These are phyloP conservation scores for Sebastes alutus DNA, from an alignment of 2,797 vertebrate genomes.

Conservation along the genomic window DNA sequence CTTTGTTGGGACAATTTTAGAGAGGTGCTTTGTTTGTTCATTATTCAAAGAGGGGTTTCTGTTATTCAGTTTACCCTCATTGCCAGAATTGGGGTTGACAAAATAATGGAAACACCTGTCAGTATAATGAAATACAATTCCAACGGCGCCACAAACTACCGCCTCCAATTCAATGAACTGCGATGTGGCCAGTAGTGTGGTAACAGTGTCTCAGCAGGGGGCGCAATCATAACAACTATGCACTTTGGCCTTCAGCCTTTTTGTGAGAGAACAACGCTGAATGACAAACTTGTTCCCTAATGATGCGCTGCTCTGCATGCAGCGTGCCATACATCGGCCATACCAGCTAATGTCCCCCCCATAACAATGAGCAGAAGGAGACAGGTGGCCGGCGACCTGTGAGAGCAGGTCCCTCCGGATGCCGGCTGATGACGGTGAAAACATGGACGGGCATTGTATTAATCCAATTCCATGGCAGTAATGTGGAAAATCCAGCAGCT, in stretches of 20 bases:
- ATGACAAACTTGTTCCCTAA: conserved; percentile 20
- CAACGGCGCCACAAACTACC: neutral
- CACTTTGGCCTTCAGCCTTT: neutral
- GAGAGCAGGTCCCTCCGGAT: conserved; percentile 56
- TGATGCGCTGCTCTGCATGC: conserved; percentile 23
- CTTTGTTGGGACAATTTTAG: neutral
- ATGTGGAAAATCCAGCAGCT: conserved; percentile 78
- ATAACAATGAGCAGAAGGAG: conserved; percentile 52
- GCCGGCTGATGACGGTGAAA: conserved; percentile 52
- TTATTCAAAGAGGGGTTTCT: neutral
- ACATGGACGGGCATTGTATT: conserved; percentile 64
- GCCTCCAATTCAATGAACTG: neutral
- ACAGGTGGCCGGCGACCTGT: conserved; percentile 64
- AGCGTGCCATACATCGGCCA: conserved; percentile 4
- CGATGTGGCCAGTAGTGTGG: neutral
- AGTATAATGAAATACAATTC: neutral
- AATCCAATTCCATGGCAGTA: conserved; percentile 71
- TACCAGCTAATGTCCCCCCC: conserved; percentile 4
- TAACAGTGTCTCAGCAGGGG: neutral
- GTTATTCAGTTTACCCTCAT: neutral
- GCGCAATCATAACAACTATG: neutral
- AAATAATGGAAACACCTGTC: neutral
- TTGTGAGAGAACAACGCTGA: neutral
- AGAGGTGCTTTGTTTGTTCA: neutral
- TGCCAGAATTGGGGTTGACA: neutral